phyloP scores from a whole-genome alignment of 2,888 invertebrate genomes.

The Dasypogon diadema region DNA sequence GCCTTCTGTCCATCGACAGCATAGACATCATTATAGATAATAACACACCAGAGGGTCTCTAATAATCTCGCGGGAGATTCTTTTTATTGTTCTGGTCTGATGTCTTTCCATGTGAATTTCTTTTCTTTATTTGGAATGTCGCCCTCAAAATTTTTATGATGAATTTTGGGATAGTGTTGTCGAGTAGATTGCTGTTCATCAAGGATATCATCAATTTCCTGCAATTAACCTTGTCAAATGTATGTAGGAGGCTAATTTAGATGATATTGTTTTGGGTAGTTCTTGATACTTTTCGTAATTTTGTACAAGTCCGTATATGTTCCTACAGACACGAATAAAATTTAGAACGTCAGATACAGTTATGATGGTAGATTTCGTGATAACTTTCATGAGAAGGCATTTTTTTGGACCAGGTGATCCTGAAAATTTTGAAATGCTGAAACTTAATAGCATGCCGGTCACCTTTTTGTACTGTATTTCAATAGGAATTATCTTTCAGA shows the following conservation, averaged over 20 bases:
- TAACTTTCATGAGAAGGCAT: no score
- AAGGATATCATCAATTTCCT: conserved; percentile 45
- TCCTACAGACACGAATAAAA: no score
- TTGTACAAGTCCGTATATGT: no score
- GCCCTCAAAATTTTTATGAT: conserved; percentile 13
- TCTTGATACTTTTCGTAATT: no score
- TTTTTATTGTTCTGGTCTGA: conserved; percentile 28
- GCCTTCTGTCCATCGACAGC: conserved; percentile 45
- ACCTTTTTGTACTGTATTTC: no score
- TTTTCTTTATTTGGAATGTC: conserved; percentile 30
- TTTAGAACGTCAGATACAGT: no score
- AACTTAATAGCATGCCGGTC: no score
- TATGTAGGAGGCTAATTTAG: conserved; percentile 1
- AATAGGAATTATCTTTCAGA: no score
- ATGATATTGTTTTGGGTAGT: background rate
- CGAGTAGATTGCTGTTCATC: conserved; percentile 39
- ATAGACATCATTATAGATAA: conserved; percentile 54
- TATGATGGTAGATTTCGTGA: no score
- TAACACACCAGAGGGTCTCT: conserved; percentile 53
- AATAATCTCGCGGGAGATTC: conserved; percentile 46
- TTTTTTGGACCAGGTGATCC: no score
- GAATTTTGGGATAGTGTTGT: conserved; percentile 2
- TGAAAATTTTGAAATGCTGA: no score
- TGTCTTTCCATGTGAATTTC: conserved; percentile 23
- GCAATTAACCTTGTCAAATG: conserved; percentile 20